phyloP scores from a whole-genome alignment of 2,113 vertebrate genomes.

The Ceyx margarethae region DNA sequence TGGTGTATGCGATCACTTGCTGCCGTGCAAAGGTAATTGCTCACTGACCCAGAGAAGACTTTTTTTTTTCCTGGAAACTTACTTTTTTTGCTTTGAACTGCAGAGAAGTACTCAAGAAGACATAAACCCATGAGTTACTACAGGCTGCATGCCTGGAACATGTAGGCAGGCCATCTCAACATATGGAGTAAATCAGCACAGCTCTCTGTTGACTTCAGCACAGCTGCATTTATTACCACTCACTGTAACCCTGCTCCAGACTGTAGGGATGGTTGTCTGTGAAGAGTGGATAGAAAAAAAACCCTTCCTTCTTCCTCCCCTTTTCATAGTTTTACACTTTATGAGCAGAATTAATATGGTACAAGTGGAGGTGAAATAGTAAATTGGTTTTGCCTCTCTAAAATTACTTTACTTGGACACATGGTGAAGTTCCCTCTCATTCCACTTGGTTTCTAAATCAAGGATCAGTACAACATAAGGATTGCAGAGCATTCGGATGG shows the following conservation, averaged over 20 bases:
- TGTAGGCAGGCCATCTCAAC: neutral
- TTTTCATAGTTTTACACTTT: neutral
- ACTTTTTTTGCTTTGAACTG: neutral
- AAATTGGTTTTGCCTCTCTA: neutral
- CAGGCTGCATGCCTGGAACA: neutral
- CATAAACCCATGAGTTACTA: slow-evolving; percentile 16
- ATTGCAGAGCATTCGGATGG: no score
- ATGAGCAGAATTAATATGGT: neutral
- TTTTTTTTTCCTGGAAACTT: neutral
- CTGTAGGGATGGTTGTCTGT: neutral
- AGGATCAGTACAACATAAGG: no score
- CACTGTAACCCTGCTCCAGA: neutral
- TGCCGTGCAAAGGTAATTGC: neutral
- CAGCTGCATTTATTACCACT: neutral
- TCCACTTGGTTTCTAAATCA: slow-evolving; percentile 18
- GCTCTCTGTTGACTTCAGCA: neutral
- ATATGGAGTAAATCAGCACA: neutral
- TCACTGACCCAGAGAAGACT: neutral
- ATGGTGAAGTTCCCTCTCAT: neutral
- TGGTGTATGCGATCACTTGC: neutral
- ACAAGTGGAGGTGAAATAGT: neutral
- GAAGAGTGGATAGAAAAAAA: neutral
- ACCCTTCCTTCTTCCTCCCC: accelerated
- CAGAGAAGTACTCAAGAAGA: neutral
- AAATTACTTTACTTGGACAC: neutral